Conservation (phyloP, 2,113 vertebrate genomes). For the Glareola pratincola region DNA sequence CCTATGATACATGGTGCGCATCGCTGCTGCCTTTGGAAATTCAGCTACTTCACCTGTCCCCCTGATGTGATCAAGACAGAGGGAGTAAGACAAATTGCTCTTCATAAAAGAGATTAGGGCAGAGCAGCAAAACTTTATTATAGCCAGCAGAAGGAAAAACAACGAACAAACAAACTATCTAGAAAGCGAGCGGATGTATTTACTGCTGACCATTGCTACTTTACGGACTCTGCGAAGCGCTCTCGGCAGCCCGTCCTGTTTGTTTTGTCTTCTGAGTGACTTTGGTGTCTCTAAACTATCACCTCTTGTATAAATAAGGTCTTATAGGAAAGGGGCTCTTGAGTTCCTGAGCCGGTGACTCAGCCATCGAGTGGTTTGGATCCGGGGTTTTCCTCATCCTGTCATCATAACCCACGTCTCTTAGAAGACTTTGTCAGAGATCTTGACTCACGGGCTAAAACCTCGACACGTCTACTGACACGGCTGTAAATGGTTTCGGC, state of each 20-base stretch:
- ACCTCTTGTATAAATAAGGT: background rate
- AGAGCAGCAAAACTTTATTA: slow-evolving; percentile 10
- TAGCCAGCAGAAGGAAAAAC: background rate
- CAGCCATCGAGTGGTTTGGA: background rate
- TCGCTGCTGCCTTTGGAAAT: slow-evolving; percentile 55
- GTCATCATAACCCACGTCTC: background rate
- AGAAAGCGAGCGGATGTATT: background rate
- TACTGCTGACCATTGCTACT: background rate
- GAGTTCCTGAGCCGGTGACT: background rate
- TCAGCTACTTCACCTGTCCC: slow-evolving; percentile 58
- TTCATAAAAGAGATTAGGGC: slow-evolving; percentile 29
- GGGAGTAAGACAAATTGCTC: slow-evolving; percentile 67
- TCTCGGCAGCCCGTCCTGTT: background rate
- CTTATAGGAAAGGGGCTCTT: background rate
- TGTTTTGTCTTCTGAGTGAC: background rate
- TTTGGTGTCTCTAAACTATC: background rate
- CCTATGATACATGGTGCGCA: slow-evolving; percentile 35
- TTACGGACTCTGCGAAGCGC: background rate
- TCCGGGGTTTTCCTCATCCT: background rate
- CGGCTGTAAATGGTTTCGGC: background rate
- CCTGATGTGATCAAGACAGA: background rate
- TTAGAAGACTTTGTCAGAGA: background rate
- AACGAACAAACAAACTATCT: background rate
- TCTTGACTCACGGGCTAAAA: background rate
- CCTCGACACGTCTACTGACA: background rate